Percentiles rank a stretch among this genome's conserved stretches.
Evolutionary conservation across 2,113 vertebrate species (phyloP).

Genomic region (Nerophis lumbriciformis): DNA sequence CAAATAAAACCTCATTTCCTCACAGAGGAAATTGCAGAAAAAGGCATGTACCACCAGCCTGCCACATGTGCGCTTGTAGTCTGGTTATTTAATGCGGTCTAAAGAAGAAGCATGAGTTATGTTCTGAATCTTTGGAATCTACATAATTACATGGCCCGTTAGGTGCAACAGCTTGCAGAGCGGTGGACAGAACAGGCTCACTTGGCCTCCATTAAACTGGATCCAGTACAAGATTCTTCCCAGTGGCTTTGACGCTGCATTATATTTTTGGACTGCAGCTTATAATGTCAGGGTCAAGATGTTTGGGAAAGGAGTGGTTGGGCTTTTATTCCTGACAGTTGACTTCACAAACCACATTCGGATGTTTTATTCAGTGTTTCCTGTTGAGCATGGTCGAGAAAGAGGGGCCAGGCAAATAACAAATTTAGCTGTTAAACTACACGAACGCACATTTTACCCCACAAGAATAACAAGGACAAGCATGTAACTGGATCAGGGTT

Average conservation of each 20-base stretch:
- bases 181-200: conserved; percentile 52
- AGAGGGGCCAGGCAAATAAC: not conserved
- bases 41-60: conserved; percentile 21
- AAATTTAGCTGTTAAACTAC: conserved; percentile 1
- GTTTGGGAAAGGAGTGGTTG: conserved; percentile 51
- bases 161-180: conserved; percentile 47
- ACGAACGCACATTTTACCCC: not conserved
- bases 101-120: conserved; percentile 45
- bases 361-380: conserved; percentile 45
- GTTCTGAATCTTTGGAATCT: conserved; percentile 63
- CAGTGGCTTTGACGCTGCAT: conserved; percentile 45
- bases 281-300: conserved; percentile 56
- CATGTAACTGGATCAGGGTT: too few relatives aligned
- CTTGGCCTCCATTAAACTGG: conserved; percentile 59
- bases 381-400: conserved; percentile 23
- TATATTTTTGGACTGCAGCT: conserved; percentile 44
- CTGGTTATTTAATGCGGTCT: conserved; percentile 45
- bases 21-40: conserved; percentile 13
- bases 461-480: not conserved
- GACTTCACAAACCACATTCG: conserved; percentile 51
- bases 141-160: conserved; percentile 52
- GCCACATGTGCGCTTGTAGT: conserved; percentile 48
- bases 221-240: conserved; percentile 63
- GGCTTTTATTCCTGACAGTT: conserved; percentile 33
- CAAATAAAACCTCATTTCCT: not conserved